These are phyloP conservation scores for Beroe ovata DNA, from an alignment of 37 sponge, comb jelly and placozoan species.

Conservation along the genomic window DNA sequence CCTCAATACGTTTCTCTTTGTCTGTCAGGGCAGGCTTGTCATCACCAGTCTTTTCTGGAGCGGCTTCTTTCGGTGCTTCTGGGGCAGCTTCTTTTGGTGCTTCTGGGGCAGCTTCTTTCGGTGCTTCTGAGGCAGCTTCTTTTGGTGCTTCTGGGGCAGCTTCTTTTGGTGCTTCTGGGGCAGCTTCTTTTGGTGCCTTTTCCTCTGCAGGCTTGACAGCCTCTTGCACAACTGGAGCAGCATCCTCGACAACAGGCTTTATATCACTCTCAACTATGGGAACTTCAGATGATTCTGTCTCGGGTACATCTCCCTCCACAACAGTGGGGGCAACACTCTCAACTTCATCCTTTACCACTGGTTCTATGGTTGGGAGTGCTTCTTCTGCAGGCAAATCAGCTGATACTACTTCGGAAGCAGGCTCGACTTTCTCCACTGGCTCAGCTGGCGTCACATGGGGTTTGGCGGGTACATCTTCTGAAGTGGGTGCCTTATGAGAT, in stretches of 20 bases:
- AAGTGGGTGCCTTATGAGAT: slow-evolving; percentile 20
- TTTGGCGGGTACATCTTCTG: neutral
- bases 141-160: neutral
- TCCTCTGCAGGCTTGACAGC: neutral
- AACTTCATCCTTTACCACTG: neutral
- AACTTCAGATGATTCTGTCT: neutral
- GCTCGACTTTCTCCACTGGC: neutral
- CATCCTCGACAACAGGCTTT: slow-evolving; percentile 11
- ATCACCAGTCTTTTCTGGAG: neutral
- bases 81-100: neutral
- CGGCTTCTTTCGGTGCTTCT: slow-evolving; percentile 37
- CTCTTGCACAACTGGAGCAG: slow-evolving; percentile 14
- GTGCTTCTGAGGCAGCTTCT: neutral
- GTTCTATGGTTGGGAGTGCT: neutral
- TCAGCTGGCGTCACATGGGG: neutral
- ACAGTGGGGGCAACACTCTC: neutral
- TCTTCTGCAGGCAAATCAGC: slow-evolving; percentile 8
- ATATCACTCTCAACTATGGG: neutral
- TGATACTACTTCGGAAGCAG: neutral
- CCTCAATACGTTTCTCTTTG: slow-evolving; percentile 10
- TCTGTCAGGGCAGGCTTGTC: no score
- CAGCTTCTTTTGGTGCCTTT: neutral
- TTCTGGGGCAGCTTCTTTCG: neutral
- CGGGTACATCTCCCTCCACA: neutral
- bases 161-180: neutral